Evolutionary conservation across 1,140 invertebrate genomes (phyloP).

Genomic region (Meteorus sp.): DNA sequence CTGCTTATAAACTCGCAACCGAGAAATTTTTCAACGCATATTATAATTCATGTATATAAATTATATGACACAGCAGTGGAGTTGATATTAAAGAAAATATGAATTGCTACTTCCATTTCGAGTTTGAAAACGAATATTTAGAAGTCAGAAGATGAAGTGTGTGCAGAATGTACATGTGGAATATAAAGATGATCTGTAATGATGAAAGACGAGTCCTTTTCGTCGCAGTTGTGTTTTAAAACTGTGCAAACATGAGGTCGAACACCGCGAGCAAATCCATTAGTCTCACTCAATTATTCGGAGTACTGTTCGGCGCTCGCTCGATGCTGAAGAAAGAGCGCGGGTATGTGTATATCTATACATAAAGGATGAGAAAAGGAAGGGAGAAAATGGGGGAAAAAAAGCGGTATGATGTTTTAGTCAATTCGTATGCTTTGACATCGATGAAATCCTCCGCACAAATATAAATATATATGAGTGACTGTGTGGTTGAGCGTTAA

Average conservation of each 20-base stretch:
- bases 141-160: not conserved
- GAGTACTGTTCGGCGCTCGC: conserved; percentile 43
- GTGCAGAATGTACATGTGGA: too few relatives aligned
- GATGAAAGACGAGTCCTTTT: conserved; percentile 20
- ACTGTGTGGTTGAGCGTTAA: too few relatives aligned
- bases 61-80: too few relatives aligned
- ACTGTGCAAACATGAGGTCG: conserved; percentile 46
- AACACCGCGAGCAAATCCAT: conserved; percentile 48
- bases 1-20: too few relatives aligned
- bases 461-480: too few relatives aligned
- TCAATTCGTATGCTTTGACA: not conserved
- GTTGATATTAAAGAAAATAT: too few relatives aligned
- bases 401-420: conserved; percentile 3
- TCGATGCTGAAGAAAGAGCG: conserved; percentile 33
- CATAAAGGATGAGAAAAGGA: not conserved
- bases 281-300: conserved; percentile 53
- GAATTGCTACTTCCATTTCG: too few relatives aligned
- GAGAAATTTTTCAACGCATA: not conserved
- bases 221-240: conserved; percentile 47
- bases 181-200: conserved; percentile 3
- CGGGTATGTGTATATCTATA: not conserved
- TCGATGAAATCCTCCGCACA: too few relatives aligned
- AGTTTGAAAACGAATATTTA: too few relatives aligned
- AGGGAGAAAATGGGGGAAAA: conserved; percentile 6
- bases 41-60: not conserved